Evolutionary conservation across 2,113 vertebrate species (phyloP).

Genomic region (Microcebus lehilahytsara): DNA sequence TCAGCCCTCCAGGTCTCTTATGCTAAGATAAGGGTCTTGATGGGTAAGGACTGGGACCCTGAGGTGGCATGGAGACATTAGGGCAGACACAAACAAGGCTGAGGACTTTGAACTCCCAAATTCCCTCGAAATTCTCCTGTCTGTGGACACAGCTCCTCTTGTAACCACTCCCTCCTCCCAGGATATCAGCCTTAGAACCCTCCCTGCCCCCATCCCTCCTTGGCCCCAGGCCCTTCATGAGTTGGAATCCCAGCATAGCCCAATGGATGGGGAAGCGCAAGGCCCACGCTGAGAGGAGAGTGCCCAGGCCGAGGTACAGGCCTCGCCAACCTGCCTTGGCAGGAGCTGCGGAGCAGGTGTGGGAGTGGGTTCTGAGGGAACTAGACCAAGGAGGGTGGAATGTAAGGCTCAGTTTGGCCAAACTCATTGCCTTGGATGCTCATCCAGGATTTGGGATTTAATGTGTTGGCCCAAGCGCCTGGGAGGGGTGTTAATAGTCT

Average conservation of each 20-base stretch:
- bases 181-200: background rate
- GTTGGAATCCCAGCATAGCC: background rate
- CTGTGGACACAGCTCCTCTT: background rate
- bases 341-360: background rate
- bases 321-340: conserved; percentile 32
- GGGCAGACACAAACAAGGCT: background rate
- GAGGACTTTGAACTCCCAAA: background rate
- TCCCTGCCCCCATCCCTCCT: background rate
- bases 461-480: background rate
- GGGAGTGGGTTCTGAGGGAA: background rate
- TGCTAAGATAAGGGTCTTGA: background rate
- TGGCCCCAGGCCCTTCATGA: background rate
- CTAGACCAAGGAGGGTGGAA: background rate
- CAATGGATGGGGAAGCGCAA: background rate
- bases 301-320: background rate
- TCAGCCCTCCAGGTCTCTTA: too few species aligned
- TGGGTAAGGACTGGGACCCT: background rate
- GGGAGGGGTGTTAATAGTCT: background rate
- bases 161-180: background rate
- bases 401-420: background rate
- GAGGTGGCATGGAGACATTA: background rate
- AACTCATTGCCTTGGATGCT: background rate
- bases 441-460: conserved; percentile 25
- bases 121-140: background rate
- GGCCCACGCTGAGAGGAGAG: background rate